phyloP scores from a whole-genome alignment of 23 tunicate species.

The Ciona savignyi region DNA sequence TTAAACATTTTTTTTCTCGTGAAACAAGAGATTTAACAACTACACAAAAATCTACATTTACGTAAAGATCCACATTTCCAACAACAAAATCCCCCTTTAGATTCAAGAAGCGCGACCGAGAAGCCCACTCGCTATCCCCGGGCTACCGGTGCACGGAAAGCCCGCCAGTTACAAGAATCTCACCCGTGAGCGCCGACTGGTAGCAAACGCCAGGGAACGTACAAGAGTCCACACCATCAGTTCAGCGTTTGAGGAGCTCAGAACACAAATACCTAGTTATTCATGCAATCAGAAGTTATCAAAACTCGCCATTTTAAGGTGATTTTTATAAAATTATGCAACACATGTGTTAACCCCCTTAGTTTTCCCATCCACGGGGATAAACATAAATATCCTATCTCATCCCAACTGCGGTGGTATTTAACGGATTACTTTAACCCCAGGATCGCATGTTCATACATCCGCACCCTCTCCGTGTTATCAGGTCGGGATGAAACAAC shows the following conservation, averaged over 20 bases:
- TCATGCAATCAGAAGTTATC: conserved; percentile 98
- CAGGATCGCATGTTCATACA: conserved; percentile 97
- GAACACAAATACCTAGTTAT: conserved; percentile 92
- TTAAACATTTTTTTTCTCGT: too few species aligned
- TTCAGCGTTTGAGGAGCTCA: conserved; percentile 95
- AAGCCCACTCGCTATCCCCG: background rate
- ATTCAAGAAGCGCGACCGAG: background rate
- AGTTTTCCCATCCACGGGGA: too few species aligned
- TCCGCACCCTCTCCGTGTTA: conserved; percentile 84
- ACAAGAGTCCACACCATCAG: conserved; percentile 99
- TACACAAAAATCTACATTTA: too few species aligned
- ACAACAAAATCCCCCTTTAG: too few species aligned
- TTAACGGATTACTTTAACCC: too few species aligned
- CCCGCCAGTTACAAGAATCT: conserved; percentile 75
- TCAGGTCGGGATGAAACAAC: conserved; percentile 62
- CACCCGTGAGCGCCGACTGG: conserved; percentile 88
- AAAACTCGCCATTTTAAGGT: conserved; percentile 95
- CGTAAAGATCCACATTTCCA: too few species aligned
- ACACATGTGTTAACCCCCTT: too few species aligned
- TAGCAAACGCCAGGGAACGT: conserved; percentile 97
- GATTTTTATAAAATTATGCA: too few species aligned
- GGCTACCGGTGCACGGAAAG: background rate
- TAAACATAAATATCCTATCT: too few species aligned
- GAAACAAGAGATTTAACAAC: too few species aligned
- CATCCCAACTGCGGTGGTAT: too few species aligned